Evolutionary conservation across 2,797 vertebrate species (phyloP), one percentile per base, ranked within the genome.

Genomic region (Taenioides sp.): DNA sequence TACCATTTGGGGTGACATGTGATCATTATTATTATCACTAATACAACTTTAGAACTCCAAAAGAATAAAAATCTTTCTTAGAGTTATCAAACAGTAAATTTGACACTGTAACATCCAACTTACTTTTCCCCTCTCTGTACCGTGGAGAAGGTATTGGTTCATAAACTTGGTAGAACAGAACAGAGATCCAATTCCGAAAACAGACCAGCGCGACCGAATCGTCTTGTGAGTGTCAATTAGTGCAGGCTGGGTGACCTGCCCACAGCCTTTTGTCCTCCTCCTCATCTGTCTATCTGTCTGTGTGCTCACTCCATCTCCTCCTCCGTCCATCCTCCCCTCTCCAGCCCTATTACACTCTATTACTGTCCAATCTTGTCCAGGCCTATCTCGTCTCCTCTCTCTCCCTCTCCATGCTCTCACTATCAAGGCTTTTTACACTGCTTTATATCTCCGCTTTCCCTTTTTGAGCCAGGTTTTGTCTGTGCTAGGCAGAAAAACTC

Each of bases 171-270:
- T 12, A 63, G 66, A 67, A 54, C 76, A 70, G 81, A 69, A 84
- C 77, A 84, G 43, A 80, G 75, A 81, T 88, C 77, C 49, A n/a
- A 57, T 82, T 91, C 88, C 86, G 88, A 89, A 92, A 90, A 90
- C 79, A 93, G 86, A 82, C 75, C 89, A 90, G 84, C 85, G 86
- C 12, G 65, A 90, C 77, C 69, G 68, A 84, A 89, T 90, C 80
- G 85, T 91, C 88, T 92, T 93, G 71, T 86, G 91, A 93, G 88
- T 75, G 83, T 80, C 90, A 93, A 91, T 93, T 90, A 94, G 89
- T 80, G 86, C 91, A 89, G 84, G 79, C 79, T 88, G 80, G 75
- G 75, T 71, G 64, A 40, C 72, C 85, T 67, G 68, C 72, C 71
- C 78, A 20, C 28, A 71, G 75, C 75, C 80, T 84, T 73, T 82